Percentiles rank a stretch among this genome's conserved stretches.
Conservation (phyloP, 2,797 vertebrate genomes). For the Uromys caudimaculatus region DNA sequence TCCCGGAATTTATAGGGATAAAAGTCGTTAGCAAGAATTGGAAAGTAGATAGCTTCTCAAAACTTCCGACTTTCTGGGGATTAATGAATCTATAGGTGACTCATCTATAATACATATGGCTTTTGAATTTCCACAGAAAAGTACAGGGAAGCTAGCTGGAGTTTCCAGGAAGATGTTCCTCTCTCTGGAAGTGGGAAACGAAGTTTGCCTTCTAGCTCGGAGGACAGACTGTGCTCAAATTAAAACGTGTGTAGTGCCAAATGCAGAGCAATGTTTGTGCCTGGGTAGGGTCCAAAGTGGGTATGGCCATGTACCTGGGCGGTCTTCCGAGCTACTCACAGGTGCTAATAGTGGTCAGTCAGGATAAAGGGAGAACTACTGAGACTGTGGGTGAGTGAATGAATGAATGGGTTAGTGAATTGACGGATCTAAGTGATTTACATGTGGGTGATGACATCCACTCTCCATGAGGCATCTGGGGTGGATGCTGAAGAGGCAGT, state of each 20-base stretch:
- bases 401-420: background rate
- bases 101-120: fast-evolving
- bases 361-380: fast-evolving
- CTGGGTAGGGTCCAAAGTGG: background rate
- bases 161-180: fast-evolving
- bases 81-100: background rate
- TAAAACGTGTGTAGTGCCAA: fast-evolving
- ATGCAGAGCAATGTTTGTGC: background rate
- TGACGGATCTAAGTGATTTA: too few species aligned
- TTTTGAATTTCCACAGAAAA: background rate
- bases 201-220: background rate
- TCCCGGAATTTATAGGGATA: background rate
- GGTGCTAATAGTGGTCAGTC: fast-evolving
- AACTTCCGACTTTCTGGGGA: background rate
- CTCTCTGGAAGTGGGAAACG: fast-evolving
- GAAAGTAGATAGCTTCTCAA: background rate
- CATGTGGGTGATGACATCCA: fast-evolving
- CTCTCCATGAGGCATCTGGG: background rate
- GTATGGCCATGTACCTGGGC: fast-evolving
- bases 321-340: background rate
- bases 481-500: fast-evolving
- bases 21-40: background rate
- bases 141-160: too few species aligned
- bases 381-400: background rate
- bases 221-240: background rate